These are phyloP conservation scores for Ataeniobius toweri DNA, from an alignment of 2,797 vertebrate genomes.

Conservation along the genomic window DNA sequence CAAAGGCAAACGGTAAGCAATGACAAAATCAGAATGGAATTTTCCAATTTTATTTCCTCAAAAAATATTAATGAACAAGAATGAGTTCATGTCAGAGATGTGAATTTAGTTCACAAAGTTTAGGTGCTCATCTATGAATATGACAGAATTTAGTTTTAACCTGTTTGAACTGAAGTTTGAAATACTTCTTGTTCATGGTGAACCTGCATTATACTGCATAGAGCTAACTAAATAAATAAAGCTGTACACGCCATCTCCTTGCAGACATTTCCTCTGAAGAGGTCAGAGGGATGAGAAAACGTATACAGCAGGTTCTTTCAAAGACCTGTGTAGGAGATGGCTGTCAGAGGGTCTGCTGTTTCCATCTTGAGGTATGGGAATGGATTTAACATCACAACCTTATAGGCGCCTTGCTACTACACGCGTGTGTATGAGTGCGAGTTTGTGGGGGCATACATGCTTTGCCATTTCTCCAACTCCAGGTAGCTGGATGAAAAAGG, in stretches of 20 bases:
- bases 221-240: constrained; percentile 18
- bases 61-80: too few relatives aligned
- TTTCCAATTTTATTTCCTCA: too few relatives aligned
- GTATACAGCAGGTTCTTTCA: constrained; percentile 15
- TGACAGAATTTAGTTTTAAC: neutral
- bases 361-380: constrained; percentile 60
- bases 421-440: constrained; percentile 26
- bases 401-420: constrained; percentile 43
- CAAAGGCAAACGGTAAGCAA: neutral
- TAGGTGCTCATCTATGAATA: neutral
- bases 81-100: neutral
- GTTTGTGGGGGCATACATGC: constrained; percentile 41
- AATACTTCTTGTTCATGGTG: neutral
- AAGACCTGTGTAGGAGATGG: constrained; percentile 29
- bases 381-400: constrained; percentile 62
- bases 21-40: neutral
- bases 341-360: constrained; percentile 58
- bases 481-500: constrained; percentile 27
- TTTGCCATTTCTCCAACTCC: constrained; percentile 42
- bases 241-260: constrained; percentile 20
- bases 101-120: neutral
- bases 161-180: neutral
- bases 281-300: constrained; percentile 30
- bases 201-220: neutral
- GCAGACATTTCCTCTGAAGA: constrained; percentile 30